phyloP scores from a whole-genome alignment of 2,888 invertebrate species.

The Chironomus riparius region DNA sequence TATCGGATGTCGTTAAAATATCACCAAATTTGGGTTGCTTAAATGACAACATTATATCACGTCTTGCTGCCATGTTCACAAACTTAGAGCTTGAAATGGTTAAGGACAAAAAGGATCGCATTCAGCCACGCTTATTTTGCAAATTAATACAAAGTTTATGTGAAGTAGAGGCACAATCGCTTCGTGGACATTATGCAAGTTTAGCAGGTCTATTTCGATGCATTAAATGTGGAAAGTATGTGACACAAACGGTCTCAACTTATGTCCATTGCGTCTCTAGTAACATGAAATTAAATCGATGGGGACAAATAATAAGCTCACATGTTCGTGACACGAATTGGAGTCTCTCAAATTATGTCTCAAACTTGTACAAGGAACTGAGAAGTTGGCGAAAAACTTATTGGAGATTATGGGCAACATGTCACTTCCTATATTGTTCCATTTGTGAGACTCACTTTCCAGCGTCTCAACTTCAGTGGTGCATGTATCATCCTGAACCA shows the following conservation, averaged over 20 bases:
- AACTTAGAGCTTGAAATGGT: conserved; percentile 78
- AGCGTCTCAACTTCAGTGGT: conserved; percentile 70
- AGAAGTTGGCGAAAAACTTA: conserved; percentile 87
- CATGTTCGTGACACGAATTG: conserved; percentile 67
- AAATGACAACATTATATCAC: conserved; percentile 64
- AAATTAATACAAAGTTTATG: conserved; percentile 70
- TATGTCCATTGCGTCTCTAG: conserved; percentile 63
- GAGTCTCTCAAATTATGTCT: conserved; percentile 72
- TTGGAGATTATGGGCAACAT: conserved; percentile 88
- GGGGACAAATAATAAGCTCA: conserved; percentile 61
- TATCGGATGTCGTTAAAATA: conserved; percentile 77
- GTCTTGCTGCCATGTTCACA: conserved; percentile 78
- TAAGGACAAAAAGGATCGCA: conserved; percentile 79
- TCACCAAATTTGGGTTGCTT: conserved; percentile 81
- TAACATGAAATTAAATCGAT: conserved; percentile 61
- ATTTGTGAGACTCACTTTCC: conserved; percentile 71
- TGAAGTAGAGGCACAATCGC: conserved; percentile 64
- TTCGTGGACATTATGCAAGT: conserved; percentile 72
- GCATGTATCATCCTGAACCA: conserved; percentile 68
- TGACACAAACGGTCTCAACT: conserved; percentile 50
- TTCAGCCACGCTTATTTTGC: conserved; percentile 73
- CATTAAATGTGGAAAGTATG: conserved; percentile 40
- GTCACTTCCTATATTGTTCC: conserved; percentile 76
- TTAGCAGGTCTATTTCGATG: conserved; percentile 70
- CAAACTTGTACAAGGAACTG: conserved; percentile 64